Percentiles rank a stretch among this genome's conserved stretches.
These are phyloP conservation scores for Hydriomena furcata DNA, from an alignment of 2,888 invertebrate species.

Conservation along the genomic window DNA sequence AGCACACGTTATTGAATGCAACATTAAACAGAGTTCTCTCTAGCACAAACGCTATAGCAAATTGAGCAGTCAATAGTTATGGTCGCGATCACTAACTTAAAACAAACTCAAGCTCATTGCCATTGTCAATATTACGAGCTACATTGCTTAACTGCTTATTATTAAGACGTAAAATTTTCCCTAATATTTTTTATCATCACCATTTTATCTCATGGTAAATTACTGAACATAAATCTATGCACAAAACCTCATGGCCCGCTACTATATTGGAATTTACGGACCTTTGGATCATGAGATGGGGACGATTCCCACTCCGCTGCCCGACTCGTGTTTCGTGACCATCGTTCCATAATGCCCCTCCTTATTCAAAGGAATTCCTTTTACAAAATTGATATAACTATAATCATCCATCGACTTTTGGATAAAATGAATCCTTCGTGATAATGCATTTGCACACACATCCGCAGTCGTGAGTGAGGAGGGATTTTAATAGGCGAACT, in stretches of 20 bases:
- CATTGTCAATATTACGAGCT: no score
- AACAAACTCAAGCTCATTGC: no score
- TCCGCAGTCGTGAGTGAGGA: constrained; percentile 35
- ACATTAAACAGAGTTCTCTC: constrained; percentile 43
- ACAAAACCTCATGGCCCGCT: no score
- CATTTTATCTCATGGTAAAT: no score
- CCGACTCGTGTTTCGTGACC: constrained; percentile 21
- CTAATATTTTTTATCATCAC: no score
- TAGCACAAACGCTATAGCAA: constrained; percentile 47
- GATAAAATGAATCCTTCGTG: constrained; percentile 32
- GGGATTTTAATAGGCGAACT: constrained; percentile 33
- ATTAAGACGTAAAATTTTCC: no score
- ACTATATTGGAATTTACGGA: constrained; percentile 2
- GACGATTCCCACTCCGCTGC: constrained; percentile 11
- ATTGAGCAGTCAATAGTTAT: constrained; percentile 43
- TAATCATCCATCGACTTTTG: constrained; percentile 25
- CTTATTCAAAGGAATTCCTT: constrained; percentile 31
- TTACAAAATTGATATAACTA: constrained; percentile 29
- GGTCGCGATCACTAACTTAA: constrained; percentile 37
- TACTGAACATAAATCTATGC: no score
- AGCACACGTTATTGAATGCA: constrained; percentile 30
- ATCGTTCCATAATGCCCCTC: constrained; percentile 16
- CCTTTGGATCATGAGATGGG: constrained; percentile 2
- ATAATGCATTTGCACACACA: constrained; percentile 31
- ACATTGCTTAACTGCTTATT: no score